These are phyloP conservation scores for Pantherophis guttatus DNA, from an alignment of 2,113 vertebrate genomes.

Conservation along the genomic window DNA sequence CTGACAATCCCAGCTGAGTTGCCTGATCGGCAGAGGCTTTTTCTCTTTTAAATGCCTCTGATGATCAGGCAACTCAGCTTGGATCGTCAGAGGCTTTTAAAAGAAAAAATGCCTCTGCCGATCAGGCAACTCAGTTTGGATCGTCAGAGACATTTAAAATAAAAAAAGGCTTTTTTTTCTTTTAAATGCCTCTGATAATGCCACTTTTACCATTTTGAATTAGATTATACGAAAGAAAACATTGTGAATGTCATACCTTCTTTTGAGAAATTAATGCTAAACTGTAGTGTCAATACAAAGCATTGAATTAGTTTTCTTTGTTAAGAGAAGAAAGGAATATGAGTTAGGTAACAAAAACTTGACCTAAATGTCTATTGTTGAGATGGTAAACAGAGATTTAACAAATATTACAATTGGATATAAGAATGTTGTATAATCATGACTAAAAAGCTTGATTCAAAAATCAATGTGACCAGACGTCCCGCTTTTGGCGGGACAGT, in stretches of 20 bases:
- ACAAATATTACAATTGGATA: slow-evolving; percentile 27
- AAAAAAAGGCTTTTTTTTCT: too few species aligned
- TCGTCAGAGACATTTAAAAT: too few species aligned
- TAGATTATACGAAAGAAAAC: slow-evolving; percentile 70
- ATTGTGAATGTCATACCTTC: slow-evolving; percentile 72
- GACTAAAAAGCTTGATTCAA: slow-evolving; percentile 33
- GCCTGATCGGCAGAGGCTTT: too few species aligned
- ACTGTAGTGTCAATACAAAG: slow-evolving; percentile 58
- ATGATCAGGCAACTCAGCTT: too few species aligned
- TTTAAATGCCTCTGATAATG: too few species aligned
- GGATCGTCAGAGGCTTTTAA: too few species aligned
- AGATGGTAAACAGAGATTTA: neutral
- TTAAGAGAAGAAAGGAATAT: slow-evolving; percentile 43
- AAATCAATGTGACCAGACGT: neutral
- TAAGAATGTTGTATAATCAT: slow-evolving; percentile 45
- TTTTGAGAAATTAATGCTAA: slow-evolving; percentile 64
- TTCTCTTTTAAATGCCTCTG: too few species aligned
- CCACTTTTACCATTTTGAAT: slow-evolving; percentile 65
- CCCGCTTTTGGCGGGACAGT: too few species aligned
- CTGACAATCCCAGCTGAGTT: too few species aligned
- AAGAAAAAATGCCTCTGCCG: too few species aligned
- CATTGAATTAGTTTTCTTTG: slow-evolving; percentile 54
- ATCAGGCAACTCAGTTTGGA: too few species aligned
- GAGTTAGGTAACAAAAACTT: slow-evolving; percentile 34
- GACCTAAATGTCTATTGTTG: slow-evolving; percentile 25